Base-by-base conservation (phyloP, 2,113 vertebrate genomes). In the Suricata suricatta region DNA sequence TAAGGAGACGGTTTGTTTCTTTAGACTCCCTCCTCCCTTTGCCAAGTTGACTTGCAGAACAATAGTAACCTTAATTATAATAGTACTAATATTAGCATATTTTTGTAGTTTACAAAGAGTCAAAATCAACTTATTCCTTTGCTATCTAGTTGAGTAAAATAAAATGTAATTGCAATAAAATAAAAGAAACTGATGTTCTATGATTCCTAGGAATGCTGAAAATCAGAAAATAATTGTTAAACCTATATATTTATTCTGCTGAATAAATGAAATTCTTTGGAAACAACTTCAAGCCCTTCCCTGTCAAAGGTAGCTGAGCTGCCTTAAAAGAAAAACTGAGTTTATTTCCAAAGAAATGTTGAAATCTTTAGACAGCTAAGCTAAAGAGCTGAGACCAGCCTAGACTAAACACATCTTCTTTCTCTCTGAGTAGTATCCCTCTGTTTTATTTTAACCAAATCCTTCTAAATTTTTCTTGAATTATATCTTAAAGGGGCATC, bases 111-210 rank as follows among this genome's bases (percentile, higher is more conserved):
- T 64, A 57, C 68, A 69, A 68, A 94, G 41, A 10, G 21, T 77
- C 68, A 92, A 80, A 85, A 88, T 74, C 54, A 87, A 25, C 29
- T 64, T 90, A 41, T 76, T 74, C 21, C 50, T 96, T 44, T 83
- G 6, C n/a, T 76, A 90, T 15, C 10, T 60, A 93, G 25, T 7
- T 85, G 25, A 74, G 31, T 44, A 96, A 95, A 93, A 85, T 68
- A 85, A 96, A 96, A 87, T 66, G 27, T 25, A 76, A 63, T 63
- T 81, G 16, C 16, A 82, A 41, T 96, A 82, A 89, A 57, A 90
- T 81, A 80, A 91, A 94, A 88, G 89, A 76, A 95, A 71, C 9
- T 71, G 9, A 77, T 81, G 41, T 54, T 81, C n/a, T 54, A 41
- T 47, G 50, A 68, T 44, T 68, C 52, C 81, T 3, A 47, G 72